A percentile compares a stretch with the other conserved stretches of the same genome.
Evolutionary conservation across 2,888 invertebrate genomes (phyloP).

Genomic region (Andrena hattorfiana): DNA sequence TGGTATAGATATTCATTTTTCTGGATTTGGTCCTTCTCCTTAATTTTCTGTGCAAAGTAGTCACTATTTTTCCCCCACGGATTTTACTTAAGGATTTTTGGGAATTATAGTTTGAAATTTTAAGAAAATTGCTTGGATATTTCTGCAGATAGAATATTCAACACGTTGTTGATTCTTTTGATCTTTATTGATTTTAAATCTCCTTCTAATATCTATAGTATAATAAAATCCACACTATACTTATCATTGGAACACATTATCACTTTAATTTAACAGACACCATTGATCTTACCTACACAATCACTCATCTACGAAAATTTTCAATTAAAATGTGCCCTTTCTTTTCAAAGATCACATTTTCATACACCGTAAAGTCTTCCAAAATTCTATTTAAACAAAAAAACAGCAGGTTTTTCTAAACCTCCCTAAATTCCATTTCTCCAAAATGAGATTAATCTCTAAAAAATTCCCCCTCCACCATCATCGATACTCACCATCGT

Average conservation of each 20-base stretch:
- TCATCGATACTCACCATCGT: conserved; percentile 42
- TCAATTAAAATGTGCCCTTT: no score
- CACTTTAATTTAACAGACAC: neutral
- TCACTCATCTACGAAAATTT: neutral
- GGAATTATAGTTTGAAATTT: neutral
- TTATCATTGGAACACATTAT: neutral
- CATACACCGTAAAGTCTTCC: no score
- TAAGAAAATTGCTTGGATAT: neutral
- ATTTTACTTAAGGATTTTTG: no score
- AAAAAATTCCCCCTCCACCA: neutral
- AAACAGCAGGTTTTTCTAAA: no score
- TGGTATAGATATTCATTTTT: no score
- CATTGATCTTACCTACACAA: neutral
- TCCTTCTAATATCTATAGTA: no score
- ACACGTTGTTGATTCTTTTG: neutral
- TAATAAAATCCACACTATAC: no score
- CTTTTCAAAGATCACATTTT: no score
- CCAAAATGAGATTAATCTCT: neutral
- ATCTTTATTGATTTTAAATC: no score
- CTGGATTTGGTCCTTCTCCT: no score
- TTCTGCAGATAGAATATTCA: neutral
- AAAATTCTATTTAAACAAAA: neutral
- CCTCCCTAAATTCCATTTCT: neutral
- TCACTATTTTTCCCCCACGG: no score
- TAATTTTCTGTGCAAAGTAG: no score